phyloP scores from a whole-genome alignment of 2,113 vertebrate genomes.

The Alethe diademata region DNA sequence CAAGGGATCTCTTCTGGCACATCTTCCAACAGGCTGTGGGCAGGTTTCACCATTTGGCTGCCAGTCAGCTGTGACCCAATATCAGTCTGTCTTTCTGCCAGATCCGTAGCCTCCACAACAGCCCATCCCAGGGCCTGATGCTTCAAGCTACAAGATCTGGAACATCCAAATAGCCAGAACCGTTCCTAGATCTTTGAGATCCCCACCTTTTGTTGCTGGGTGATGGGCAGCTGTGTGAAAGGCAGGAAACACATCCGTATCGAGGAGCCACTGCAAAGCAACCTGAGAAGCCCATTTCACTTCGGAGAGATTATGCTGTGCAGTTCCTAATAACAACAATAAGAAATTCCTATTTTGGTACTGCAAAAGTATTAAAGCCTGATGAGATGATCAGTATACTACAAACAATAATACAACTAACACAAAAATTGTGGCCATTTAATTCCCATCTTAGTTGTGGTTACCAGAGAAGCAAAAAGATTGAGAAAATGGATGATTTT shows the following conservation, averaged over 20 bases:
- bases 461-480: background rate
- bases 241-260: background rate
- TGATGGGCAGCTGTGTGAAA: background rate
- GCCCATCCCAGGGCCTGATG: background rate
- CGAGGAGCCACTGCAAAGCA: background rate
- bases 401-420: background rate
- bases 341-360: background rate
- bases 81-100: background rate
- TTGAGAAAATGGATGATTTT: background rate
- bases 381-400: background rate
- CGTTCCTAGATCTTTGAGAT: background rate
- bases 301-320: background rate
- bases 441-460: background rate
- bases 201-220: background rate
- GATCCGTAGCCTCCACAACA: background rate
- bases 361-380: background rate
- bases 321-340: background rate
- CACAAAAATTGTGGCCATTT: background rate
- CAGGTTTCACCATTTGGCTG: background rate
- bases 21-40: accelerated
- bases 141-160: background rate
- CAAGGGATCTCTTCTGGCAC: background rate
- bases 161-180: background rate
- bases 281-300: background rate
- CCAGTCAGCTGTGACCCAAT: background rate